Evolutionary conservation across 2,113 vertebrate genomes (phyloP).

Genomic region (Apteryx mantelli): DNA sequence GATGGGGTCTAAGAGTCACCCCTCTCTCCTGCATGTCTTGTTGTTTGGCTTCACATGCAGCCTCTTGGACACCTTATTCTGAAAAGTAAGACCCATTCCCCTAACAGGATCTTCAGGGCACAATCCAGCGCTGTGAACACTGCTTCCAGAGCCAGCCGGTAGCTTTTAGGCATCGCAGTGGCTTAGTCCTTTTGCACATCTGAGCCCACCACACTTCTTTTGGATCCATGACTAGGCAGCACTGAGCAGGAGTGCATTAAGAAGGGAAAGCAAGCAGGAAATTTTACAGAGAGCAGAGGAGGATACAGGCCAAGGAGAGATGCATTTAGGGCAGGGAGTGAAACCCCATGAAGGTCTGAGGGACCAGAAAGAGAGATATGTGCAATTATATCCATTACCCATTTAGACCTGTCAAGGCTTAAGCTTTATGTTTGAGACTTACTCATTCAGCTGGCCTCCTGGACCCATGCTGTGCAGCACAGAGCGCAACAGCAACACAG

Average conservation of each 20-base stretch:
- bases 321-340: not conserved
- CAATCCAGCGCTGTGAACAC: not conserved
- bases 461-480: not conserved
- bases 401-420: not conserved
- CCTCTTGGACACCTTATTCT: not conserved
- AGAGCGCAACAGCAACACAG: not conserved
- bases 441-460: not conserved
- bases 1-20: not conserved
- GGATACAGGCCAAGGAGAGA: not conserved
- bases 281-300: not conserved
- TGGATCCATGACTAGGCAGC: not conserved
- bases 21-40: not conserved
- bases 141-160: not conserved
- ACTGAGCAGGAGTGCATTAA: not conserved
- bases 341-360: not conserved
- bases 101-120: not conserved
- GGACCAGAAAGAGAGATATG: not conserved
- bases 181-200: not conserved
- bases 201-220: not conserved
- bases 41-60: not conserved
- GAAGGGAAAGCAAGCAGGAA: not conserved
- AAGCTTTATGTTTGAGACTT: not conserved
- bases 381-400: not conserved
- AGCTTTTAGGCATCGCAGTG: not conserved
- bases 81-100: not conserved